These are phyloP conservation scores for Cryptotis parvus DNA, from an alignment of 2,113 vertebrate species.

Conservation along the genomic window DNA sequence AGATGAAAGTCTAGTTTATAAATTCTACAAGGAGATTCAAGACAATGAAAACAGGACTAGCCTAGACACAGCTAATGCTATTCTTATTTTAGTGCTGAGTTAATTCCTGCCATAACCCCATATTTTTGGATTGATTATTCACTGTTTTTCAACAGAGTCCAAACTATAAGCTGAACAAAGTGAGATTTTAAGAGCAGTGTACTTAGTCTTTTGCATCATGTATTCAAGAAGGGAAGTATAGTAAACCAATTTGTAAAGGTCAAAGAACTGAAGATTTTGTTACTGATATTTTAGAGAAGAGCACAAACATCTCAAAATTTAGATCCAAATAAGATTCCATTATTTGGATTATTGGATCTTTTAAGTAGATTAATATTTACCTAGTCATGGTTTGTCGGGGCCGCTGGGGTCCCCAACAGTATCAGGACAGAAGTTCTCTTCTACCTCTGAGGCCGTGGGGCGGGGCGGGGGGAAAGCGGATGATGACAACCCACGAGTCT, in stretches of 20 bases:
- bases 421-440: too few species aligned
- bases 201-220: not conserved
- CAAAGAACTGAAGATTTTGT: not conserved
- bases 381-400: too few species aligned
- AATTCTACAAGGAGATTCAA: slow-evolving; percentile 19
- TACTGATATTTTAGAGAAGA: not conserved
- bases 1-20: not conserved
- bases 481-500: too few species aligned
- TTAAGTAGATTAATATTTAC: too few species aligned
- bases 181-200: not conserved
- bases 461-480: too few species aligned
- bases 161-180: slow-evolving; percentile 39
- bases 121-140: not conserved
- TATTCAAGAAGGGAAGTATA: not conserved
- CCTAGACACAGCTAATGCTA: not conserved
- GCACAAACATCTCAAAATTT: not conserved
- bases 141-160: not conserved
- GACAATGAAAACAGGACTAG: not conserved
- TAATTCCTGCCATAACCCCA: not conserved
- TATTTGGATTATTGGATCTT: not conserved
- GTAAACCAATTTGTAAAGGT: not conserved
- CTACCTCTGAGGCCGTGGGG: too few species aligned
- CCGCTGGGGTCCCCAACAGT: too few species aligned
- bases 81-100: not conserved
- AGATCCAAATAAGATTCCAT: not conserved